Evolutionary conservation across 2,113 vertebrate genomes (phyloP).

Genomic region (Alaudala cheleensis): DNA sequence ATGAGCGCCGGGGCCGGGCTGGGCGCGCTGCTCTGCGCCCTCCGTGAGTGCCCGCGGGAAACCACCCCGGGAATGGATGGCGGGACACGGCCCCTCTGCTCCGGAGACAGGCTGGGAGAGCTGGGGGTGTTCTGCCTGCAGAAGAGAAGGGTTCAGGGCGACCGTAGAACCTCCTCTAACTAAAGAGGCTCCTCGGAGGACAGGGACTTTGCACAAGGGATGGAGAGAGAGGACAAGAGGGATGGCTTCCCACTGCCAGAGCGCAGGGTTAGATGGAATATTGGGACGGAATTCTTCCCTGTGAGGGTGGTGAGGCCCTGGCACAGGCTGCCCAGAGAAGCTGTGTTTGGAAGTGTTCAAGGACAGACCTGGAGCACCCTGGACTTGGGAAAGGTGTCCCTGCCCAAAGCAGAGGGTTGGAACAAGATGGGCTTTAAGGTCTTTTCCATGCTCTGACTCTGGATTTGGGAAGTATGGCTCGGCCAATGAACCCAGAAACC

Average conservation of each 20-base stretch:
- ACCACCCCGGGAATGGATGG: neutral
- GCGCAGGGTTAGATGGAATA: rapidly evolving
- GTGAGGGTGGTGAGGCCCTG: neutral
- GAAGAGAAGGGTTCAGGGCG: neutral
- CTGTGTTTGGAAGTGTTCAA: neutral
- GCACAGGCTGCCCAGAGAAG: neutral
- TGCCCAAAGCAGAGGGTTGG: neutral
- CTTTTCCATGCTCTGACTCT: neutral
- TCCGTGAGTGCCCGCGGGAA: neutral
- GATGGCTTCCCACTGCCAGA: neutral
- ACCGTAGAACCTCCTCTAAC: rapidly evolving
- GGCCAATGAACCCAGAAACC: neutral
- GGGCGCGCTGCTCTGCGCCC: neutral
- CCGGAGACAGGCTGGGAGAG: neutral
- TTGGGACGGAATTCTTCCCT: too few relatives aligned
- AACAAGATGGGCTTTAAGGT: neutral
- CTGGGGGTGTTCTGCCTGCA: neutral
- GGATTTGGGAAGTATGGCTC: neutral
- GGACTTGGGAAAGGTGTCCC: neutral
- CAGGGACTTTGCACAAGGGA: neutral
- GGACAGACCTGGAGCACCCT: neutral
- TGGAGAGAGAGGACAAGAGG: neutral
- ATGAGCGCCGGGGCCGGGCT: neutral
- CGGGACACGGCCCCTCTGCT: too few relatives aligned
- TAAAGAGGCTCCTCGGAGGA: neutral